Percentiles rank a stretch among this genome's conserved stretches.
These are phyloP conservation scores for Enteromius mattozi DNA, from an alignment of 2,797 vertebrate genomes.

Conservation along the genomic window DNA sequence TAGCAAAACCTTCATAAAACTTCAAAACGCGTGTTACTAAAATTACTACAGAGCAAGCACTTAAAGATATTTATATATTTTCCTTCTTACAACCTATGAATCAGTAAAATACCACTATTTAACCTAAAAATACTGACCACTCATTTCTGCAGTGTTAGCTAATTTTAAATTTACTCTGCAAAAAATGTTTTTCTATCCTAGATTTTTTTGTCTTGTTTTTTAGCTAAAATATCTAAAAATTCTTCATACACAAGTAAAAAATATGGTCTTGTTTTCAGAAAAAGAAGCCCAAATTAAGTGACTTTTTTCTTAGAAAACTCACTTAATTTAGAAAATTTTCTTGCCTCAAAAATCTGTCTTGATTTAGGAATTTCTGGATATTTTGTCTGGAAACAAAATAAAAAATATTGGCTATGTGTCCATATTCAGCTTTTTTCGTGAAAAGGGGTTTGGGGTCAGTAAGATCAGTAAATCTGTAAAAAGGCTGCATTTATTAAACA, in stretches of 20 bases:
- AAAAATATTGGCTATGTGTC: not conserved
- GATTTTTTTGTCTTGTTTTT: too few relatives aligned
- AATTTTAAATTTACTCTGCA: not conserved
- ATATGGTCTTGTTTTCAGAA: too few relatives aligned
- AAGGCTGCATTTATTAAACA: not conserved
- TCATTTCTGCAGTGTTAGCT: not conserved
- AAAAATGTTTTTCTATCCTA: too few relatives aligned
- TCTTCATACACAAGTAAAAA: too few relatives aligned
- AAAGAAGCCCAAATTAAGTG: too few relatives aligned
- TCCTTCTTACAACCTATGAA: not conserved
- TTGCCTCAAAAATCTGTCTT: too few relatives aligned
- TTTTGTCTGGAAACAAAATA: too few relatives aligned
- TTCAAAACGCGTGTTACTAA: not conserved
- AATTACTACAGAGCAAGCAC: not conserved
- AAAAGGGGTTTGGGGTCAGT: not conserved
- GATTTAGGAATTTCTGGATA: too few relatives aligned
- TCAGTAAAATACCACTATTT: not conserved
- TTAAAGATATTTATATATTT: not conserved
- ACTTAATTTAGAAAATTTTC: too few relatives aligned
- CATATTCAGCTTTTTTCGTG: not conserved
- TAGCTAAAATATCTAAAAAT: too few relatives aligned
- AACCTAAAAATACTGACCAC: not conserved
- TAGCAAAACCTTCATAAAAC: not conserved
- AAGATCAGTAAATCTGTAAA: not conserved
- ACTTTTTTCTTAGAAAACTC: too few relatives aligned